A percentile compares a stretch with the other conserved stretches of the same genome.
Conservation (phyloP, 2,888 invertebrate species). For the Melangyna quadrimaculata region DNA sequence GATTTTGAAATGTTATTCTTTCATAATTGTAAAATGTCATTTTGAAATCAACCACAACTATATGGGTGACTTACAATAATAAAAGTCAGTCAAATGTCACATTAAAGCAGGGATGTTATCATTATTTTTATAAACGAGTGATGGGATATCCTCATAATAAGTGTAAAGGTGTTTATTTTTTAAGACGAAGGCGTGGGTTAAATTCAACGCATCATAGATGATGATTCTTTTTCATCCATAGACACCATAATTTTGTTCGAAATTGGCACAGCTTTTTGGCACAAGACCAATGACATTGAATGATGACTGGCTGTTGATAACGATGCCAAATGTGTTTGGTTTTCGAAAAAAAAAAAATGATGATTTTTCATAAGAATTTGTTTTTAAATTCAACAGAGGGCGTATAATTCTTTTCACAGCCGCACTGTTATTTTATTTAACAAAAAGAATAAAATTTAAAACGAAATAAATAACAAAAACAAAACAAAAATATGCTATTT, state of each 20-base stretch:
- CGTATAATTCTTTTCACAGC: not conserved
- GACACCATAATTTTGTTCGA: conserved; percentile 32
- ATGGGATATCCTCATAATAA: not conserved
- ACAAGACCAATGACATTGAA: conserved; percentile 68
- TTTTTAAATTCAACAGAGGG: not conserved
- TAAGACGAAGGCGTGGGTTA: not conserved
- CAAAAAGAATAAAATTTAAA: not conserved
- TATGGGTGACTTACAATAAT: conserved; percentile 2
- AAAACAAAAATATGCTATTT: not conserved
- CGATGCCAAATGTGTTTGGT: conserved; percentile 21
- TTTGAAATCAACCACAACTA: conserved; percentile 6
- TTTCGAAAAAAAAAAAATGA: not conserved
- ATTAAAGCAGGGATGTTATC: conserved; percentile 15
- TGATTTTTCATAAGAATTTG: not conserved
- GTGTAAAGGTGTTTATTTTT: not conserved
- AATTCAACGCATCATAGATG: conserved; percentile 4
- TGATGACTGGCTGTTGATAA: conserved; percentile 46
- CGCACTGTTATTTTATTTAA: not conserved
- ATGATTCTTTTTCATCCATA: conserved; percentile 6
- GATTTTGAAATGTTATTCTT: conserved; percentile 23
- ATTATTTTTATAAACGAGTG: conserved; percentile 2
- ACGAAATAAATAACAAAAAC: not conserved
- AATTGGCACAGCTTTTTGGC: conserved; percentile 64
- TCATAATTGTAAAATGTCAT: conserved; percentile 50
- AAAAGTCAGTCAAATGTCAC: conserved; percentile 22